A percentile compares a stretch with the other conserved stretches of the same genome.
Evolutionary conservation across 2,113 vertebrate genomes (phyloP).

Genomic region (Dicaeum eximium): DNA sequence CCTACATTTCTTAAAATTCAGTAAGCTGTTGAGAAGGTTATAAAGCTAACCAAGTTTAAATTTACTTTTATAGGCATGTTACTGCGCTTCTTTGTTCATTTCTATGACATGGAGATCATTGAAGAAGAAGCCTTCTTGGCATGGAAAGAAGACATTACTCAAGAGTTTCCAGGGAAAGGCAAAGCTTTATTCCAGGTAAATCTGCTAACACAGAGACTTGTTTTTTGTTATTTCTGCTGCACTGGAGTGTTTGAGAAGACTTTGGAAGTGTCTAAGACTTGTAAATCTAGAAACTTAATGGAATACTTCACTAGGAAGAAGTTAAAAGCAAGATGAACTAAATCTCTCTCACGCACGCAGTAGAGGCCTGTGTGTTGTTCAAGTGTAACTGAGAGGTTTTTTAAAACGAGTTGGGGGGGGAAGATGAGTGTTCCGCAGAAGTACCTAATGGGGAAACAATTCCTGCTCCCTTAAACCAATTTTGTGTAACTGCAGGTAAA

Average conservation of each 20-base stretch:
- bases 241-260: background rate
- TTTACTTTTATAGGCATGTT: conserved; percentile 83
- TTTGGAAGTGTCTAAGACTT: fast-evolving
- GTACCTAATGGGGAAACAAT: background rate
- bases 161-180: conserved; percentile 99
- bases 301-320: background rate
- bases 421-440: background rate
- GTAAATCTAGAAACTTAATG: fast-evolving
- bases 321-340: background rate
- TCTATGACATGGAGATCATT: conserved; percentile 99
- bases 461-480: background rate
- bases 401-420: fast-evolving
- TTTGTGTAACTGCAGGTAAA: conserved; percentile 82
- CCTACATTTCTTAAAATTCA: fast-evolving
- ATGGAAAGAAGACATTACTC: conserved; percentile 99
- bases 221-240: background rate
- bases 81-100: conserved; percentile 97
- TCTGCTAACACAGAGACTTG: background rate
- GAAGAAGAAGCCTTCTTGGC: conserved; percentile 99
- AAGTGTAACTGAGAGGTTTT: background rate
- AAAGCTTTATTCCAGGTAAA: conserved; percentile 99
- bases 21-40: background rate
- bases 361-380: fast-evolving
- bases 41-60: background rate
- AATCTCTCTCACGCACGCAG: fast-evolving